Evolutionary conservation across 2,888 invertebrate genomes (phyloP), one percentile per base, ranked within the genome.

Genomic region (Platycheirus rosarum): DNA sequence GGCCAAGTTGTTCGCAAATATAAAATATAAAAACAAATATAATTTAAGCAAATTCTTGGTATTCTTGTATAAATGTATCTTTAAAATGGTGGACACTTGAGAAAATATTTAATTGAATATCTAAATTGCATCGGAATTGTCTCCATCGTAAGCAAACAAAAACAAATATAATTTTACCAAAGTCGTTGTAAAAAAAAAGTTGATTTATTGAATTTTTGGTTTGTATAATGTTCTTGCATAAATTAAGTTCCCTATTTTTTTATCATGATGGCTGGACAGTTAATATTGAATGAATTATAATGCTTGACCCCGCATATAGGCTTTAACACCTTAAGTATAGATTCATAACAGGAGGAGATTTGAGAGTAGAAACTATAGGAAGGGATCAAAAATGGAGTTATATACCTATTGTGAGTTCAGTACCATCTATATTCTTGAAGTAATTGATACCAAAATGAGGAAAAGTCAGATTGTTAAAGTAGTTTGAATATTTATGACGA

Each of bases 211-310:
- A 40, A 55, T 55, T 55, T 37, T 55, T 13, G 35, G 13, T 57
- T 8, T 40, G 40, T 40, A 57, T 55, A 37, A 23, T 32, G 29
- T 37, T 57, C 23, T 57, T 57, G 57, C 37, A 57, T 57, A 57
- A 40, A 57, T 57, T 57, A 57, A 57, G 37, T 55, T 37, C 0
- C 5, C 23, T 57, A 6, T 32, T 7, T 32, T 32, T 1, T 55
- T 37, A n/a, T 35, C 53, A 55, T 55, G 53, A 35, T 55, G 37
- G 55, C 13, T 55, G 55, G 55, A 35, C 55, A 55, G 37, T 55
- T 55, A 55, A 55, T 55, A 55, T 55, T 55, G 37, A 57, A 57
- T 40, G 40, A 57, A 57, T n/a, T n/a, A n/a, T n/a, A n/a, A n/a
- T n/a, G n/a, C n/a, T n/a, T 37, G 37, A 13, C n/a, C 26, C 4